A percentile compares a stretch with the other conserved stretches of the same genome.
These are phyloP conservation scores for Addax nasomaculatus DNA, from an alignment of 2,113 vertebrate genomes.

Conservation along the genomic window DNA sequence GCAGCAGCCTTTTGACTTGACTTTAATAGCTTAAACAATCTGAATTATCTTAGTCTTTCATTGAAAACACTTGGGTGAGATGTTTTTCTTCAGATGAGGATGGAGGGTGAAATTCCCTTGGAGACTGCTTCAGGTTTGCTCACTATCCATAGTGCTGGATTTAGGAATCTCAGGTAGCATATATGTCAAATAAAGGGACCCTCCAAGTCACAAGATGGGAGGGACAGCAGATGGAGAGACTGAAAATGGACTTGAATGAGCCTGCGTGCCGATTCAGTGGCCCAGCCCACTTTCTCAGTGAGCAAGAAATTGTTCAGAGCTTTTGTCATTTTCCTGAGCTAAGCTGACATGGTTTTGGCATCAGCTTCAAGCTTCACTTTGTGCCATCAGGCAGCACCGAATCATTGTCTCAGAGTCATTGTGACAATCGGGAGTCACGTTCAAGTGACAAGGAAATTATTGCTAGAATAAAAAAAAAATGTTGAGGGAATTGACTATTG, in stretches of 20 bases:
- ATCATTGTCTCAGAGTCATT: constrained; percentile 10
- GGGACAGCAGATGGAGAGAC: too few species aligned
- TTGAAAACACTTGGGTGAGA: background rate
- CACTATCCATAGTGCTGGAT: background rate
- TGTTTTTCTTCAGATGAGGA: background rate
- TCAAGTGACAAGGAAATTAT: constrained; percentile 39
- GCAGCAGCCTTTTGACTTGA: background rate
- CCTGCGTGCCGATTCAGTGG: accelerated
- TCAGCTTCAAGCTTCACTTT: constrained; percentile 1
- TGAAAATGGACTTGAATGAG: background rate
- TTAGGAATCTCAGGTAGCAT: background rate
- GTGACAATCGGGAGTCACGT: constrained; percentile 1
- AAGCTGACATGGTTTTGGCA: background rate
- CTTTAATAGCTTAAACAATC: background rate
- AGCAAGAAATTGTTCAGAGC: background rate
- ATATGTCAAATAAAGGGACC: background rate
- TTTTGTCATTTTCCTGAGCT: background rate
- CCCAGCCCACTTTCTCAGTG: background rate
- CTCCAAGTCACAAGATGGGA: background rate
- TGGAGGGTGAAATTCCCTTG: too few species aligned
- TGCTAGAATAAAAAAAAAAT: background rate
- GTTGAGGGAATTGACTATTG: background rate
- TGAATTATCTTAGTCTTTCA: background rate
- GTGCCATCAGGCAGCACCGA: background rate
- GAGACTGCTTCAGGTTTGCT: background rate